Conservation (phyloP, 2,888 invertebrate species). For the Lamellibrachia satsuma region DNA sequence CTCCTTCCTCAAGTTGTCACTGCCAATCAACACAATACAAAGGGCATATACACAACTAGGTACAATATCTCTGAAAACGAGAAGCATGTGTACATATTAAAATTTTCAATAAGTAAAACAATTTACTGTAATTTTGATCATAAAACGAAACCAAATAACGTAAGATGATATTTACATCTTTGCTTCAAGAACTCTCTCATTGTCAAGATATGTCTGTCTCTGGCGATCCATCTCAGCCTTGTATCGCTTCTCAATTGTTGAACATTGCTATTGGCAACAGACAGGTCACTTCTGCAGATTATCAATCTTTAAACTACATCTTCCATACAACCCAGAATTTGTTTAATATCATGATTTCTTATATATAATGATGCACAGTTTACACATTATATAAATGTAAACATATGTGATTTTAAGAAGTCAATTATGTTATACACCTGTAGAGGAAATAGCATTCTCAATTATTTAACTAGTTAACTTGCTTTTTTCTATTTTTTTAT, state of each 20-base stretch:
- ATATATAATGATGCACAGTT: background rate
- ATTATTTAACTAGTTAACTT: background rate
- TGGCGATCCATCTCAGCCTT: conserved; percentile 29
- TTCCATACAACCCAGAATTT: background rate
- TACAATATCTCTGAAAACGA: background rate
- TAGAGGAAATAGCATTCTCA: background rate
- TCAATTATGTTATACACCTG: background rate
- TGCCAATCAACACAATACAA: background rate
- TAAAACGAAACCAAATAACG: background rate
- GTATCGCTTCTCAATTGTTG: background rate
- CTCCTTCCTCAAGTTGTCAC: conserved; percentile 47
- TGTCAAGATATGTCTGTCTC: conserved; percentile 29
- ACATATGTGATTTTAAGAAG: background rate
- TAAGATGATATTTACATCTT: conserved; percentile 17
- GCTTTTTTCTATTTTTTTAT: background rate
- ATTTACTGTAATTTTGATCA: background rate
- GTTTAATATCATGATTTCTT: background rate
- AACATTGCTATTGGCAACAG: background rate
- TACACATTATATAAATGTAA: background rate
- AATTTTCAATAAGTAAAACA: background rate
- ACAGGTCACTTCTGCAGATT: background rate
- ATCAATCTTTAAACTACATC: background rate
- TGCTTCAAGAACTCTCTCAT: background rate
- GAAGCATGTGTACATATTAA: background rate
- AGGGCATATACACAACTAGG: background rate